These are phyloP conservation scores for Mustela nigripes DNA, from an alignment of 2,113 vertebrate genomes.

Conservation along the genomic window DNA sequence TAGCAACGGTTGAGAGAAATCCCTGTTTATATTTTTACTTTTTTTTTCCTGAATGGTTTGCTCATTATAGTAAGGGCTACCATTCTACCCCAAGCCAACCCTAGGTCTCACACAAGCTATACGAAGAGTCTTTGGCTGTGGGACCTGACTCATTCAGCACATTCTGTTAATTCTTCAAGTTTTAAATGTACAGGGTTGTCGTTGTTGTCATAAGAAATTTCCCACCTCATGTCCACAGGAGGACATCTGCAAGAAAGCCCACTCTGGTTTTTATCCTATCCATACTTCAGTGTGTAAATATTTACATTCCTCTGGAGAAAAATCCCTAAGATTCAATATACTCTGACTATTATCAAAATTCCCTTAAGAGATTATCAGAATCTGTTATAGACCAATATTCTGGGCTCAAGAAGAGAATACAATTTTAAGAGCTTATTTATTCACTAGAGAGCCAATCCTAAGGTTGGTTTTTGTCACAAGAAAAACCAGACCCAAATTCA, in stretches of 20 bases:
- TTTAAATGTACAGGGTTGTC: not conserved
- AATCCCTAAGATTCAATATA: not conserved
- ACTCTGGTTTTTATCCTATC: not conserved
- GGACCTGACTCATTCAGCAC: not conserved
- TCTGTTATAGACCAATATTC: not conserved
- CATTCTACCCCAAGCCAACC: not conserved
- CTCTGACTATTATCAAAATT: not conserved
- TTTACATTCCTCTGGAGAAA: not conserved
- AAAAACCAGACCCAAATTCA: not conserved
- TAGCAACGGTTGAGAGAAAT: not conserved
- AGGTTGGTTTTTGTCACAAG: not conserved
- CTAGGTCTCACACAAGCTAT: not conserved
- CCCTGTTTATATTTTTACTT: not conserved
- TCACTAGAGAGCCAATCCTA: not conserved
- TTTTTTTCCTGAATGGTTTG: not conserved
- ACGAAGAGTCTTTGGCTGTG: not conserved
- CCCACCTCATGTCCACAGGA: not conserved
- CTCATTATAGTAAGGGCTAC: not conserved
- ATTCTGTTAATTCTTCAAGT: not conserved
- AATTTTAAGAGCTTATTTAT: not conserved
- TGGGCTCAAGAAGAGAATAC: not conserved
- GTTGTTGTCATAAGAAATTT: not conserved
- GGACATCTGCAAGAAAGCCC: not conserved
- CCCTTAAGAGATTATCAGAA: not conserved
- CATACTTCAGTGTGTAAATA: not conserved